These are phyloP conservation scores for Leptoclinus maculatus DNA, from an alignment of 2,797 vertebrate genomes.

Conservation along the genomic window DNA sequence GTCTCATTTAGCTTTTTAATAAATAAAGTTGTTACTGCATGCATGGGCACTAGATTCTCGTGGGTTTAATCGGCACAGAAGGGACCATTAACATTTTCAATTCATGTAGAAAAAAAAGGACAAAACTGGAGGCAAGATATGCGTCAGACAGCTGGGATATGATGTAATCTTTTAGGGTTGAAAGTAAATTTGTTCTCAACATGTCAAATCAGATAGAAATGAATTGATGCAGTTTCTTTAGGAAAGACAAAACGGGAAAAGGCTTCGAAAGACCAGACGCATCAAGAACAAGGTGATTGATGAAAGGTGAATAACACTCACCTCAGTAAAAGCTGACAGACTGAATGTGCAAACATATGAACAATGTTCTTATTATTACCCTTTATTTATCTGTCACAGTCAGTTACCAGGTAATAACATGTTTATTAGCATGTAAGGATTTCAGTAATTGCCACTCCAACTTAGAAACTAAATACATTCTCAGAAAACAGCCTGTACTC, in stretches of 20 bases:
- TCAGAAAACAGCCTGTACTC: neutral
- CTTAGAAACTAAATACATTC: neutral
- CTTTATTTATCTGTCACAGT: neutral
- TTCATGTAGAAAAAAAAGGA: neutral
- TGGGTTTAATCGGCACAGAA: conserved; percentile 34
- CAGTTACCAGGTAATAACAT: conserved; percentile 10
- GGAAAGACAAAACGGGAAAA: conserved; percentile 12
- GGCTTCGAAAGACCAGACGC: conserved; percentile 1
- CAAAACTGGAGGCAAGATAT: conserved; percentile 24
- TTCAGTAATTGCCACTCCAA: neutral
- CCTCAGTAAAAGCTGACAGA: neutral
- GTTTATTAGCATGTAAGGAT: conserved; percentile 7
- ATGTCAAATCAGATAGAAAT: conserved; percentile 32
- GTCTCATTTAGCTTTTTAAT: neutral
- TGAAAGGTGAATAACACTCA: neutral
- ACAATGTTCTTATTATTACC: neutral
- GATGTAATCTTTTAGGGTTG: conserved; percentile 21
- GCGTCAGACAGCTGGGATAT: conserved; percentile 12
- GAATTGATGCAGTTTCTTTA: conserved; percentile 14
- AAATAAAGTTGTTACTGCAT: neutral
- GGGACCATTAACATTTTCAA: conserved; percentile 33
- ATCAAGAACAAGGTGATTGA: too few relatives aligned
- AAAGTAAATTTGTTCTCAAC: conserved; percentile 22
- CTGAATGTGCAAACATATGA: neutral
- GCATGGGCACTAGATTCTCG: neutral